A percentile compares a stretch with the other conserved stretches of the same genome.
These are phyloP conservation scores for Orchesella flavescens DNA, from an alignment of 2,888 invertebrate species.

Conservation along the genomic window DNA sequence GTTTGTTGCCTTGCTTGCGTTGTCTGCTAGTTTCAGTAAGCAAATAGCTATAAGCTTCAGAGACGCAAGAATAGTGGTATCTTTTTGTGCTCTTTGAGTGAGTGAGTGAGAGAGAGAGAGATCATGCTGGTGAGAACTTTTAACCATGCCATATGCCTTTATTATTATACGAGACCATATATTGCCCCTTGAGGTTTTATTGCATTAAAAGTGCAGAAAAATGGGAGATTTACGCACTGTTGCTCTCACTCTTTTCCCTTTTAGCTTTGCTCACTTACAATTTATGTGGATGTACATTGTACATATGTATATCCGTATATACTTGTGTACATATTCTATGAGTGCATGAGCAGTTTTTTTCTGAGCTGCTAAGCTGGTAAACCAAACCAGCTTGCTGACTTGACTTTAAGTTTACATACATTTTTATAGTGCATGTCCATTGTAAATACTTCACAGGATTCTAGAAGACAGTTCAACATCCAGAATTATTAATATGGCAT, in stretches of 20 bases:
- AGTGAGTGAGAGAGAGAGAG: slow-evolving; percentile 22
- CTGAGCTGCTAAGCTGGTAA: not conserved
- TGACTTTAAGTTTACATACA: not conserved
- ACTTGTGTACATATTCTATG: not conserved
- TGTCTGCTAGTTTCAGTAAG: slow-evolving; percentile 6
- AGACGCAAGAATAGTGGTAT: slow-evolving; percentile 3
- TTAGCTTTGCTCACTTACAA: slow-evolving; percentile 11
- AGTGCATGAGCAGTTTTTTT: not conserved
- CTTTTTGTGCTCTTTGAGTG: not conserved
- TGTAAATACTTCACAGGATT: not conserved
- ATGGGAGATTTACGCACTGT: slow-evolving; percentile 56
- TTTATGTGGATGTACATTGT: not conserved
- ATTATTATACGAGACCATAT: slow-evolving; percentile 40
- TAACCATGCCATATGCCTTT: slow-evolving; percentile 37
- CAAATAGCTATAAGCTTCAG: not conserved
- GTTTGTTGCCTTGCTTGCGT: not conserved
- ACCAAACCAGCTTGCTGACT: slow-evolving; percentile 7
- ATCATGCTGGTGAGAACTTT: slow-evolving; percentile 58
- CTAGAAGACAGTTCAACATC: slow-evolving; percentile 5
- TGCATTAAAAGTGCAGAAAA: slow-evolving; percentile 61
- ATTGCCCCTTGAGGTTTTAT: slow-evolving; percentile 52
- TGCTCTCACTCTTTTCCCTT: slow-evolving; percentile 53
- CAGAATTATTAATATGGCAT: slow-evolving; percentile 13
- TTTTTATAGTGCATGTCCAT: slow-evolving; percentile 1
- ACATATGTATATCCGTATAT: not conserved